Conservation (phyloP, 2,797 vertebrate genomes). For the Mionectes olivaceus region DNA sequence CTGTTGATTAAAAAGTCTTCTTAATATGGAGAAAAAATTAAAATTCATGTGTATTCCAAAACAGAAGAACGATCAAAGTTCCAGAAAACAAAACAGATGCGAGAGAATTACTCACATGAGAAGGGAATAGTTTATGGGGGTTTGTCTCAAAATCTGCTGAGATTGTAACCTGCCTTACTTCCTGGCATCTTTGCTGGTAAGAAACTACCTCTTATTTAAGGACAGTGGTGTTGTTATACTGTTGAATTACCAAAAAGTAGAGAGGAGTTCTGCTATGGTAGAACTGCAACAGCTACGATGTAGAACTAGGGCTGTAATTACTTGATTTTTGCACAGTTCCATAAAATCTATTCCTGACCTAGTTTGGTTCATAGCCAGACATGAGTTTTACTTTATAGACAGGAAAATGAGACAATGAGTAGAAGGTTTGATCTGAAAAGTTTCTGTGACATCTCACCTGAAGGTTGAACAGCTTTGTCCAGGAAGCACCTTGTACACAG, state of each 20-base stretch:
- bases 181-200: background rate
- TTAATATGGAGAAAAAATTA: background rate
- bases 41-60: background rate
- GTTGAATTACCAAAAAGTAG: background rate
- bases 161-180: background rate
- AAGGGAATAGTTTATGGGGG: background rate
- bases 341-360: constrained; percentile 3
- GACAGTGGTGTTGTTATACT: rapidly evolving
- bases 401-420: background rate
- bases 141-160: background rate
- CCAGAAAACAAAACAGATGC: background rate
- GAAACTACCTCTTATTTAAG: background rate
- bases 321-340: background rate
- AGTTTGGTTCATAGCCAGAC: background rate
- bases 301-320: background rate
- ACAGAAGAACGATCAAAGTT: background rate
- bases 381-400: background rate
- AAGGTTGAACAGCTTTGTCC: background rate
- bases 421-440: background rate
- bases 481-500: background rate
- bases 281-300: rapidly evolving
- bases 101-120: background rate
- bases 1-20: background rate
- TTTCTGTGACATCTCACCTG: background rate
- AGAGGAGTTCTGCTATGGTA: background rate